Evolutionary conservation across 2,797 vertebrate genomes (phyloP).

Genomic region (Crypturellus tataupa): DNA sequence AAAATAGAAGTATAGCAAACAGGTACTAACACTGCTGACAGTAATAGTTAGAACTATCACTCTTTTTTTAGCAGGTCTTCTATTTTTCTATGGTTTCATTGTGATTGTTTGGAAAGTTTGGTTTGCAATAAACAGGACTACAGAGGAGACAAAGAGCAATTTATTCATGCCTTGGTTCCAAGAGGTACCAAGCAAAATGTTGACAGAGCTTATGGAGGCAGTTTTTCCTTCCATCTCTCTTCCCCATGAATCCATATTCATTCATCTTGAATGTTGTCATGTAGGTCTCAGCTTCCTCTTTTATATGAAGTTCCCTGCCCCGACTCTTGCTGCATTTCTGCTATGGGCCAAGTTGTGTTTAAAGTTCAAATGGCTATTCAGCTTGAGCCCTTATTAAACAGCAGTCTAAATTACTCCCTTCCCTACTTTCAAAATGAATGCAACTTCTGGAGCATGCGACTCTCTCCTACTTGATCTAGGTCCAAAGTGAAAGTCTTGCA

Average conservation of each 20-base stretch:
- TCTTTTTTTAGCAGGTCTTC: neutral
- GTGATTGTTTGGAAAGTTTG: constrained; percentile 58
- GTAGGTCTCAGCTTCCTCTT: rapidly evolving
- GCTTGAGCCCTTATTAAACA: neutral
- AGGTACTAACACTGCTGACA: neutral
- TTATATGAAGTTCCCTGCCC: neutral
- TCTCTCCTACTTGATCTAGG: constrained; percentile 24
- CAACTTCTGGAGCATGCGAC: neutral
- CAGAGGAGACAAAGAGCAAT: neutral
- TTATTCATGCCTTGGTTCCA: neutral
- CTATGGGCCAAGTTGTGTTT: neutral
- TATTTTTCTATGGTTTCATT: constrained; percentile 40
- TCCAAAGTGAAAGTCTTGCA: constrained; percentile 27
- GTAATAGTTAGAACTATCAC: neutral
- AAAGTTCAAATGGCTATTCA: neutral
- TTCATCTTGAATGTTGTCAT: neutral
- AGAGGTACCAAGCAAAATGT: neutral
- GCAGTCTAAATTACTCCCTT: neutral
- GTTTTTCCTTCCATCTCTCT: neutral
- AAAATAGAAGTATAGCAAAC: neutral
- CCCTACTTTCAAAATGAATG: constrained; percentile 34
- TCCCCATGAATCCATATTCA: neutral
- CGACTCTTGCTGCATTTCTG: neutral
- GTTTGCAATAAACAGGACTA: neutral
- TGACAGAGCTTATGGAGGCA: neutral